phyloP scores from a whole-genome alignment of 2,797 vertebrate species.

The Euthynnus affinis region DNA sequence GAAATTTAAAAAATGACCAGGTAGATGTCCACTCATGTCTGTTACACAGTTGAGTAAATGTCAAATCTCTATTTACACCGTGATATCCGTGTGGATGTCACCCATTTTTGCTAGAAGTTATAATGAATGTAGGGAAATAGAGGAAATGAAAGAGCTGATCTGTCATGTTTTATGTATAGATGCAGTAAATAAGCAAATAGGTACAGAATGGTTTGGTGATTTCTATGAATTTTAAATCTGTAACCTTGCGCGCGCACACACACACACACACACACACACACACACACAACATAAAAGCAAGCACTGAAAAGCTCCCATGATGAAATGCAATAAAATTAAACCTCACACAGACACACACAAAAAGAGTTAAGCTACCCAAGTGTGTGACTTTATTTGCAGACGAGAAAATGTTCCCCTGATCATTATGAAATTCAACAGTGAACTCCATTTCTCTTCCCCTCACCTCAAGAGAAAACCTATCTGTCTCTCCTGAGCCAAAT shows the following conservation, averaged over 20 bases:
- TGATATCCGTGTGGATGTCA: constrained; percentile 22
- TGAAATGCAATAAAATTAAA: constrained; percentile 64
- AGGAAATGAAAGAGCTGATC: constrained; percentile 46
- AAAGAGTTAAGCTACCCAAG: constrained; percentile 13
- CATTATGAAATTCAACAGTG: constrained; percentile 53
- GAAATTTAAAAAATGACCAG: constrained; percentile 17
- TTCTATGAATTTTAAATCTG: constrained; percentile 82
- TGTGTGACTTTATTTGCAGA: constrained; percentile 50
- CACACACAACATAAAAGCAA: constrained; percentile 40
- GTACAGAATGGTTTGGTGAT: constrained; percentile 66
- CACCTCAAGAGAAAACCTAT: constrained; percentile 57
- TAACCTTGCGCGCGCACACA: not conserved
- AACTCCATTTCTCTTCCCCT: constrained; percentile 53
- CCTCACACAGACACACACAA: constrained; percentile 7
- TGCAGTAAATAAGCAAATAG: constrained; percentile 75
- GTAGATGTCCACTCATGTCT: constrained; percentile 5
- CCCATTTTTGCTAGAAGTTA: constrained; percentile 45
- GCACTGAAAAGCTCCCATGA: constrained; percentile 31
- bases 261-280: constrained; percentile 35
- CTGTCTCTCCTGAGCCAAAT: constrained; percentile 51
- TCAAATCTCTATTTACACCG: constrained; percentile 30
- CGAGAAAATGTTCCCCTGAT: constrained; percentile 56
- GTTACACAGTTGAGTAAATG: constrained; percentile 36
- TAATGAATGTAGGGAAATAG: constrained; percentile 55
- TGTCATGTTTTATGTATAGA: constrained; percentile 80